Evolutionary conservation across 2,888 invertebrate species (phyloP).

Genomic region (Apantesis nais): DNA sequence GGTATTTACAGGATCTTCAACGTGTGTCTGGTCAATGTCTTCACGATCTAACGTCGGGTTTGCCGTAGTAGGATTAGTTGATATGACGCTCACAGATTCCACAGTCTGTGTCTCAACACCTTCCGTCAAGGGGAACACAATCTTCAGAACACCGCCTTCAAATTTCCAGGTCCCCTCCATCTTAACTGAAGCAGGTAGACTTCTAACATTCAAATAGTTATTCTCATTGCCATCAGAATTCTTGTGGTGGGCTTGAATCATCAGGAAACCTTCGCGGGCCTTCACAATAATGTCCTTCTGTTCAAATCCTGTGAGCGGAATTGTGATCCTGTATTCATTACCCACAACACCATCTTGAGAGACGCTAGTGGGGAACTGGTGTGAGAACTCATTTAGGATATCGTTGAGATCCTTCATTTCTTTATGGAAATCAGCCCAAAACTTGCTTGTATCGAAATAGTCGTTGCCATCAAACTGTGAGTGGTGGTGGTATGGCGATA

Average conservation of each 20-base stretch:
- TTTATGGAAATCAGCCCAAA: conserved; percentile 62
- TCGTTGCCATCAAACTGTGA: conserved; percentile 35
- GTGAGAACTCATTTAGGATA: conserved; percentile 57
- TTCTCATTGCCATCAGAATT: conserved; percentile 39
- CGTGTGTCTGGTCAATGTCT: conserved; percentile 57
- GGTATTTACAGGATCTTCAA: conserved; percentile 23
- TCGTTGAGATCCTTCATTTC: conserved; percentile 63
- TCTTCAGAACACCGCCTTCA: conserved; percentile 56
- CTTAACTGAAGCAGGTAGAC: conserved; percentile 60
- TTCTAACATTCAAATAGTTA: conserved; percentile 64
- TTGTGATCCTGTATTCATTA: conserved; percentile 64
- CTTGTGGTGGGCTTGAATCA: conserved; percentile 70
- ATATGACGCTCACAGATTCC: conserved; percentile 27
- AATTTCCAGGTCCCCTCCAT: conserved; percentile 69
- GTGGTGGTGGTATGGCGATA: not conserved
- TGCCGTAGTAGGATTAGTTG: conserved; percentile 34
- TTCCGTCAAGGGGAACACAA: conserved; percentile 64
- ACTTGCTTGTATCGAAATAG: conserved; percentile 66
- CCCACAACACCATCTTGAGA: conserved; percentile 57
- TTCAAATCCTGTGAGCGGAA: conserved; percentile 62
- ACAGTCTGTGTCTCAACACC: conserved; percentile 20
- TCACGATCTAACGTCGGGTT: conserved; percentile 51
- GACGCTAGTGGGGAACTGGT: conserved; percentile 56
- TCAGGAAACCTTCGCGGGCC: conserved; percentile 65
- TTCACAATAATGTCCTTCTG: conserved; percentile 75